Percentiles rank a stretch among this genome's conserved stretches.
Conservation (phyloP, 2,888 invertebrate species). For the Seira sanloemensis region DNA sequence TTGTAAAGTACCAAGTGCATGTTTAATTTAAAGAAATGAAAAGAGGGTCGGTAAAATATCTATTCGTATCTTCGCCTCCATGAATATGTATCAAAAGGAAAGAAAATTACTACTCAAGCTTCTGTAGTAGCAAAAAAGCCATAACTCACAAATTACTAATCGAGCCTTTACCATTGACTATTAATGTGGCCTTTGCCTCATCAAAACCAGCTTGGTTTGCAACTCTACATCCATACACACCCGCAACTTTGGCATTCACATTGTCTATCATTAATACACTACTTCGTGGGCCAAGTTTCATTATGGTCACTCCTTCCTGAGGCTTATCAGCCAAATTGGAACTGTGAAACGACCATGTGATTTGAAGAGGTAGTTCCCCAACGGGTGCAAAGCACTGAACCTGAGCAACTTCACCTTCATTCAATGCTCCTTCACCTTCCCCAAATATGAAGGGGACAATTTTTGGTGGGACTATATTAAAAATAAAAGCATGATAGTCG, state of each 20-base stretch:
- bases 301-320: constrained; percentile 72
- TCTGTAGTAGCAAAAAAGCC: too few species aligned
- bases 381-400: constrained; percentile 74
- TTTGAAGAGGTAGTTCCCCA: constrained; percentile 75
- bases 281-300: constrained; percentile 74
- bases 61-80: too few species aligned
- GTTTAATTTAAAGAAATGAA: too few species aligned
- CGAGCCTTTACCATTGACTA: constrained; percentile 74
- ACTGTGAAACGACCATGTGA: constrained; percentile 69
- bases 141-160: background rate
- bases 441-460: constrained; percentile 81
- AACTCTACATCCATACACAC: constrained; percentile 75
- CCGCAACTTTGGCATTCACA: constrained; percentile 74
- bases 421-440: constrained; percentile 75
- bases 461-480: constrained; percentile 70
- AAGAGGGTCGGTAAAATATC: too few species aligned
- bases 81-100: too few species aligned
- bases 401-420: constrained; percentile 74
- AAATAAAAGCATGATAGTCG: constrained; percentile 21
- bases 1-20: too few species aligned
- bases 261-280: constrained; percentile 74
- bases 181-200: constrained; percentile 73
- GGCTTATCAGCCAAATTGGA: constrained; percentile 47
- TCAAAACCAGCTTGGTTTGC: constrained; percentile 74
- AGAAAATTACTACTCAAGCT: too few species aligned